Conservation (phyloP, 2,888 invertebrate genomes). For the Rotaria magnacalcarata region DNA sequence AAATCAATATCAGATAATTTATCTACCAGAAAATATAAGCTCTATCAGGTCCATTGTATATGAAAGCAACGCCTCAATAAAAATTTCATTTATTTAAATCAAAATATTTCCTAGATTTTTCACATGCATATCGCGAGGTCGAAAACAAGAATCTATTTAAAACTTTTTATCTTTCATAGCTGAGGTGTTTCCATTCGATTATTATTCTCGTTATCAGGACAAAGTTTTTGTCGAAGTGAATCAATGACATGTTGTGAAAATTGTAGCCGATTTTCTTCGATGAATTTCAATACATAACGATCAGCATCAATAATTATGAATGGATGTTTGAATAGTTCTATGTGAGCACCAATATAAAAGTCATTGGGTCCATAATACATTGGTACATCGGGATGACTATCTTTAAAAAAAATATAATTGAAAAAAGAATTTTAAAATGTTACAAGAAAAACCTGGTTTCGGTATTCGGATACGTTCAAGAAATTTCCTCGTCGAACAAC, state of each 20-base stretch:
- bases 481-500: constrained; percentile 74
- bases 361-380: constrained; percentile 73
- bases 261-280: constrained; percentile 56
- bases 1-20: too few relatives aligned
- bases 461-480: constrained; percentile 67
- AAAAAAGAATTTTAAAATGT: neutral
- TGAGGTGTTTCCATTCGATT: neutral
- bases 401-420: neutral
- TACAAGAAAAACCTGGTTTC: constrained; percentile 64
- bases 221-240: constrained; percentile 40
- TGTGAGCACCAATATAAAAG: constrained; percentile 72
- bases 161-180: too few relatives aligned
- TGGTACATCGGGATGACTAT: constrained; percentile 66
- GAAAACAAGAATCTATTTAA: too few relatives aligned
- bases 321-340: constrained; percentile 71
- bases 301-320: constrained; percentile 78
- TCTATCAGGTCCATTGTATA: too few relatives aligned
- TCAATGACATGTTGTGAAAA: constrained; percentile 51
- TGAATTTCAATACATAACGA: constrained; percentile 73
- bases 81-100: too few relatives aligned
- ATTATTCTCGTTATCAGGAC: neutral
- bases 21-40: too few relatives aligned
- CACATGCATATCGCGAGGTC: too few relatives aligned
- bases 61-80: too few relatives aligned
- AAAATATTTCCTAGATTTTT: too few relatives aligned